phyloP scores from a whole-genome alignment of 2,113 vertebrate genomes.

The Athene noctua region DNA sequence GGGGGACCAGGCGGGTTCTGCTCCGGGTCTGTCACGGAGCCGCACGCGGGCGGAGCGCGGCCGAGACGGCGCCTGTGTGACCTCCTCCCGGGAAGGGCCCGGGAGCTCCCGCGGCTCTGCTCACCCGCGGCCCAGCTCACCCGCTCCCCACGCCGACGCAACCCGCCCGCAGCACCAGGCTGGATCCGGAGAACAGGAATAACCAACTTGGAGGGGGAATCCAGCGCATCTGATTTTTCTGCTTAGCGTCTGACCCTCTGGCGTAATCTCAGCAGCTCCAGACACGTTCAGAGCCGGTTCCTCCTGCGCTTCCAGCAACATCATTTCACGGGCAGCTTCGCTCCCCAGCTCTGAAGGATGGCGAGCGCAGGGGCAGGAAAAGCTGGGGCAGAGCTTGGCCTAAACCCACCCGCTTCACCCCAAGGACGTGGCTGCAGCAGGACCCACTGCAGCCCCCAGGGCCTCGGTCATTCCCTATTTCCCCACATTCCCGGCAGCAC shows the following conservation, averaged over 20 bases:
- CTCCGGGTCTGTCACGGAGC: neutral
- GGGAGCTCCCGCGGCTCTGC: neutral
- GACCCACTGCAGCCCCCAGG: neutral
- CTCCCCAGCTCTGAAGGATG: fast-evolving
- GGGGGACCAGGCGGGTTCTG: neutral
- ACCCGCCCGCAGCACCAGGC: neutral
- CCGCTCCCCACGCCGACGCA: neutral
- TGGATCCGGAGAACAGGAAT: neutral
- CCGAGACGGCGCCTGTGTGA: too few relatives aligned
- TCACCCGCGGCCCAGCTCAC: neutral
- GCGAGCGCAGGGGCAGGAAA: neutral
- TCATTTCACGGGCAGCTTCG: neutral
- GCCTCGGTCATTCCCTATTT: neutral
- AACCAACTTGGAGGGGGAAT: neutral
- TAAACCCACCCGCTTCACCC: too few relatives aligned
- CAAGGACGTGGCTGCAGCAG: neutral
- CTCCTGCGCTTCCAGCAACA: neutral
- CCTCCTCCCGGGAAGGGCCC: neutral
- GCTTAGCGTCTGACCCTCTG: neutral
- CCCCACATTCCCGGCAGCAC: fast-evolving
- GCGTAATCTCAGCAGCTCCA: neutral
- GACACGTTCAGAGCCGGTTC: neutral
- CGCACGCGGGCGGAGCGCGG: neutral
- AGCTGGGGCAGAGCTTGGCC: neutral
- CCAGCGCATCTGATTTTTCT: neutral